These are phyloP conservation scores for Pristionchus fissidentatus DNA, from an alignment of 2,888 invertebrate species.

Conservation along the genomic window DNA sequence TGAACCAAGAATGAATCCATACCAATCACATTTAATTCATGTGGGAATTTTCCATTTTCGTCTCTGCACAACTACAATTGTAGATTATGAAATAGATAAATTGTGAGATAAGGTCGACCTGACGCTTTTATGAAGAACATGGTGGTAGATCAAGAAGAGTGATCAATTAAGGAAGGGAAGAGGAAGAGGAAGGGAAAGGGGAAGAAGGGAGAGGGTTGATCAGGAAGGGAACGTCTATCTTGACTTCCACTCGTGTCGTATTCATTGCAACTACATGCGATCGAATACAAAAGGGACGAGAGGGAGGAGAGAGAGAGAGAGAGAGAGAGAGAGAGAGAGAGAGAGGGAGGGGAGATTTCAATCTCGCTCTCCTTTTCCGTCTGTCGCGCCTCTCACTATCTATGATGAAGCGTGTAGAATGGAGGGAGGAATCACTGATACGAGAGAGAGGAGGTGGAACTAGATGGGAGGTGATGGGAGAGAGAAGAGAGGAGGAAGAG, in stretches of 20 bases:
- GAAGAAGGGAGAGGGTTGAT: neutral
- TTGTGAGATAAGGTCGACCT: slow-evolving; percentile 7
- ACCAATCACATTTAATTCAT: too few species aligned
- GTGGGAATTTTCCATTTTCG: too few species aligned
- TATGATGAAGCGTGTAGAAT: slow-evolving; percentile 10
- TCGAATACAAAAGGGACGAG: neutral
- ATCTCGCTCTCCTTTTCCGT: neutral
- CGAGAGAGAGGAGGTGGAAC: neutral
- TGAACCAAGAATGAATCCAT: slow-evolving; percentile 55
- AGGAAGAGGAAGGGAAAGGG: neutral
- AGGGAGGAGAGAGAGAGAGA: neutral
- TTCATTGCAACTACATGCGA: slow-evolving; percentile 14
- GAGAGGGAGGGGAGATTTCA: neutral
- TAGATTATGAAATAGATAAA: neutral
- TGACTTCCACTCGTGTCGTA: neutral
- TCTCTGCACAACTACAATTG: neutral
- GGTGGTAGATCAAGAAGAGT: neutral
- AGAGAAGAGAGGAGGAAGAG: neutral
- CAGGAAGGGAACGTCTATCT: slow-evolving; percentile 20
- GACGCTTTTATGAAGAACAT: slow-evolving; percentile 44
- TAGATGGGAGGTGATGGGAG: neutral
- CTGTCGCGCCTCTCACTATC: neutral
- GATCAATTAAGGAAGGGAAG: neutral
- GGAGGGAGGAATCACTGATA: slow-evolving; percentile 5
- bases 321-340: neutral